A percentile compares a stretch with the other conserved stretches of the same genome.
Conservation (phyloP, 2,888 invertebrate species). For the Augiades crinisus region DNA sequence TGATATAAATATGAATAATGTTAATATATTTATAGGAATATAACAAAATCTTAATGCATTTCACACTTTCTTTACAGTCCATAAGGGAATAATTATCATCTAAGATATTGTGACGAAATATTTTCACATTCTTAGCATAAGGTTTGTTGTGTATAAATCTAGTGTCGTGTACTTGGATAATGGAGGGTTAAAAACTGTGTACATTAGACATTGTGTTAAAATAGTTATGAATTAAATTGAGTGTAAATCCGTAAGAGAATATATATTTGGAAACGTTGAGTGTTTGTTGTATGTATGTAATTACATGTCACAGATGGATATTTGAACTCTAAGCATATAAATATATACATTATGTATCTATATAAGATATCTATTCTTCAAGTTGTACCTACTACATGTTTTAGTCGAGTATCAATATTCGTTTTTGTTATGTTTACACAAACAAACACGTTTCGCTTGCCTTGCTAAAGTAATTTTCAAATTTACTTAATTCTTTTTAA, state of each 20-base stretch:
- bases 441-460: slow-evolving; percentile 70
- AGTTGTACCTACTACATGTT: slow-evolving; percentile 56
- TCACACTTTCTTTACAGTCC: slow-evolving; percentile 79
- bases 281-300: slow-evolving; percentile 76
- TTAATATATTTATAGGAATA: slow-evolving; percentile 77
- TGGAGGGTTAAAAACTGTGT: slow-evolving; percentile 70
- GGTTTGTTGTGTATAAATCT: slow-evolving; percentile 77
- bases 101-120: slow-evolving; percentile 76
- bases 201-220: slow-evolving; percentile 74
- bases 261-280: slow-evolving; percentile 78
- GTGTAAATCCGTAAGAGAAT: slow-evolving; percentile 74
- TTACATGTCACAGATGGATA: slow-evolving; percentile 69
- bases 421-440: slow-evolving; percentile 58
- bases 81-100: slow-evolving; percentile 67
- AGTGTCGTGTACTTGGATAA: slow-evolving; percentile 70
- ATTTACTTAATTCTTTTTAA: slow-evolving; percentile 36
- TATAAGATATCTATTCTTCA: slow-evolving; percentile 59
- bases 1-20: slow-evolving; percentile 69
- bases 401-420: slow-evolving; percentile 56
- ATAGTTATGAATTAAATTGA: slow-evolving; percentile 66
- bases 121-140: slow-evolving; percentile 77
- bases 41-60: slow-evolving; percentile 79
- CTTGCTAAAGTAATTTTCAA: slow-evolving; percentile 42
- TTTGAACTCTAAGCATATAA: slow-evolving; percentile 62
- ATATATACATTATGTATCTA: slow-evolving; percentile 40